Evolutionary conservation across 35 echinoderm and acorn worm genomes (phyloP).

Genomic region (Stichopus chloronotus): DNA sequence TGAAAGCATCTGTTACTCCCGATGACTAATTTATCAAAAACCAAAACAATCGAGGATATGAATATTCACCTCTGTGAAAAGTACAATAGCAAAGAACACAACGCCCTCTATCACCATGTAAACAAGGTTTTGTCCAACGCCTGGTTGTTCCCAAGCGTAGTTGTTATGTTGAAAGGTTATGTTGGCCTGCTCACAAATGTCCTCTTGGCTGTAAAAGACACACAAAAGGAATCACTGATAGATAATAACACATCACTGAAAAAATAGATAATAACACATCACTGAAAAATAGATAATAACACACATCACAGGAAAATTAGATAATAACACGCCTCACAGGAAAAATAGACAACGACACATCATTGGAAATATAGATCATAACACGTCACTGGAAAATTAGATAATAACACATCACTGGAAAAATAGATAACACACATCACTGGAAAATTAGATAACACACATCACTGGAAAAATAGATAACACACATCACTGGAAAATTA

Average conservation of each 20-base stretch:
- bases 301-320: background rate
- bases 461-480: background rate
- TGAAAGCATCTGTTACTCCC: too few relatives aligned
- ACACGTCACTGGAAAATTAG: background rate
- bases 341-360: background rate
- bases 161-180: slow-evolving; percentile 79
- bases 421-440: too few relatives aligned
- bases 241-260: background rate
- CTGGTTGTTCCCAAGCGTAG: slow-evolving; percentile 83
- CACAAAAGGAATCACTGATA: background rate
- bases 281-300: background rate
- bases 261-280: background rate
- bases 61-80: slow-evolving; percentile 78
- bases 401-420: too few relatives aligned
- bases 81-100: slow-evolving; percentile 72
- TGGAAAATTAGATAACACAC: too few relatives aligned
- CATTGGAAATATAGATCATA: background rate
- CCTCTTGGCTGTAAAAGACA: slow-evolving; percentile 54
- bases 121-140: slow-evolving; percentile 69
- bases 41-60: too few relatives aligned
- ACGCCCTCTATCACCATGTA: slow-evolving; percentile 78
- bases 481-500: background rate
- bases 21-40: too few relatives aligned
- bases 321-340: background rate
- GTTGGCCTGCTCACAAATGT: slow-evolving; percentile 60